A percentile compares a stretch with the other conserved stretches of the same genome.
phyloP scores from a whole-genome alignment of 2,888 invertebrate species.

The Andrena bicolor region DNA sequence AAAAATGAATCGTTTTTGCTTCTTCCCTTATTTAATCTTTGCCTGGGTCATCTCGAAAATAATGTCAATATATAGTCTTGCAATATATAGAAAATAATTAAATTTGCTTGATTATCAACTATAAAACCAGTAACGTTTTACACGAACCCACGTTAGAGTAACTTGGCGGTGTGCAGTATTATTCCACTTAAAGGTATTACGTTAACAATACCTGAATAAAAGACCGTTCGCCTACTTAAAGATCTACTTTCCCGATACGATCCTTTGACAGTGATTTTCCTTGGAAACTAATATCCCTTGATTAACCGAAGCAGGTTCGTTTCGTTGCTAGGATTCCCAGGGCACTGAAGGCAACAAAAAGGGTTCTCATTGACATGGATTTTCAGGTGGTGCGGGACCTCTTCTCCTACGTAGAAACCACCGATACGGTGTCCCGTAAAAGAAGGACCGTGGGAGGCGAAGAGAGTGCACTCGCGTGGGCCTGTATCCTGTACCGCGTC shows the following conservation, averaged over 20 bases:
- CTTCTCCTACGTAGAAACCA: constrained; percentile 49
- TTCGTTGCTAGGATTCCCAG: neutral
- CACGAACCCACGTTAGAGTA: too few relatives aligned
- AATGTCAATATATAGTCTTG: too few relatives aligned
- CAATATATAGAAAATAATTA: too few relatives aligned
- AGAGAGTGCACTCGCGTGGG: constrained; percentile 75
- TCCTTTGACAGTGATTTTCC: neutral
- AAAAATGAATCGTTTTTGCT: too few relatives aligned
- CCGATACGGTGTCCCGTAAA: constrained; percentile 55
- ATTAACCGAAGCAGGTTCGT: constrained; percentile 6
- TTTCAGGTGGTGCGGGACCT: constrained; percentile 58
- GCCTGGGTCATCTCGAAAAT: too few relatives aligned
- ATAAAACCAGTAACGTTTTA: too few relatives aligned
- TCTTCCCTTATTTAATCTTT: too few relatives aligned
- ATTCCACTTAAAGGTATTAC: neutral
- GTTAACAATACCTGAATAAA: neutral
- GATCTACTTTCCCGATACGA: neutral
- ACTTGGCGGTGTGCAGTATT: neutral
- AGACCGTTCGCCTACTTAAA: neutral
- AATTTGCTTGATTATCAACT: too few relatives aligned
- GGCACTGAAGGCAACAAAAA: constrained; percentile 5
- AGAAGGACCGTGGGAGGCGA: constrained; percentile 77
- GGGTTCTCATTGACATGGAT: constrained; percentile 31
- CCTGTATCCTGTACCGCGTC: constrained; percentile 71
- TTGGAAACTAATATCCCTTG: neutral